phyloP scores from a whole-genome alignment of 2,797 vertebrate genomes.

The Rhyacichthys aspro region DNA sequence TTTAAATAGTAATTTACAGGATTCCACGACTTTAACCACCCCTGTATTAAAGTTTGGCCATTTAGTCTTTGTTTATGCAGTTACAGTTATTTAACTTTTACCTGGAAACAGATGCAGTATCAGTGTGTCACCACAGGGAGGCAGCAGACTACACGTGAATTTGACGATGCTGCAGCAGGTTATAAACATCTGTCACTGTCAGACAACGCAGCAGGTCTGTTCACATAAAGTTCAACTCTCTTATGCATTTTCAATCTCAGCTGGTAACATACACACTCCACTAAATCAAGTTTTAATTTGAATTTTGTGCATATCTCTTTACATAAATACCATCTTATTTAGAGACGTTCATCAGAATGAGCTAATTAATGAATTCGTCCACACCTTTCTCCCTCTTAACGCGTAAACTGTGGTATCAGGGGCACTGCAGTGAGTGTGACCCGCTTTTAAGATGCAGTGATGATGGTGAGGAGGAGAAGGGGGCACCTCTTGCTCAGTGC shows the following conservation, averaged over 20 bases:
- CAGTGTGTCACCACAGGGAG: not conserved
- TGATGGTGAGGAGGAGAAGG: slow-evolving; percentile 87
- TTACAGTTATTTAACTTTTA: too few relatives aligned
- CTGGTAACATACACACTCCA: not conserved
- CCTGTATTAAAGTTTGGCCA: not conserved
- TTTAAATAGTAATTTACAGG: too few relatives aligned
- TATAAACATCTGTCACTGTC: slow-evolving; percentile 25
- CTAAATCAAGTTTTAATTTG: not conserved
- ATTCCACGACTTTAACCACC: not conserved
- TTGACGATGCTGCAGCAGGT: slow-evolving; percentile 8
- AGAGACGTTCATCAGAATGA: not conserved
- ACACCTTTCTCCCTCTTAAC: not conserved
- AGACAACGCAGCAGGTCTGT: slow-evolving; percentile 27
- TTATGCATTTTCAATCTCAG: slow-evolving; percentile 10
- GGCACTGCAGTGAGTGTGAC: slow-evolving; percentile 84
- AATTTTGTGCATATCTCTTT: too few relatives aligned
- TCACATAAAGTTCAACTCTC: slow-evolving; percentile 43
- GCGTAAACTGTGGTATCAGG: slow-evolving; percentile 52
- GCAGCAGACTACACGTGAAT: slow-evolving; percentile 25
- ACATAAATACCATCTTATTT: not conserved
- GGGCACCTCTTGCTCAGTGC: slow-evolving; percentile 84
- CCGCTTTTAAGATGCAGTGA: slow-evolving; percentile 88
- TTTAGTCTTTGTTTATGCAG: not conserved
- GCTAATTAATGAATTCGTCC: not conserved
- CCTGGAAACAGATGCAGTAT: not conserved